These are phyloP conservation scores for Microcebus jonahi DNA, from an alignment of 2,113 vertebrate species.

Conservation along the genomic window DNA sequence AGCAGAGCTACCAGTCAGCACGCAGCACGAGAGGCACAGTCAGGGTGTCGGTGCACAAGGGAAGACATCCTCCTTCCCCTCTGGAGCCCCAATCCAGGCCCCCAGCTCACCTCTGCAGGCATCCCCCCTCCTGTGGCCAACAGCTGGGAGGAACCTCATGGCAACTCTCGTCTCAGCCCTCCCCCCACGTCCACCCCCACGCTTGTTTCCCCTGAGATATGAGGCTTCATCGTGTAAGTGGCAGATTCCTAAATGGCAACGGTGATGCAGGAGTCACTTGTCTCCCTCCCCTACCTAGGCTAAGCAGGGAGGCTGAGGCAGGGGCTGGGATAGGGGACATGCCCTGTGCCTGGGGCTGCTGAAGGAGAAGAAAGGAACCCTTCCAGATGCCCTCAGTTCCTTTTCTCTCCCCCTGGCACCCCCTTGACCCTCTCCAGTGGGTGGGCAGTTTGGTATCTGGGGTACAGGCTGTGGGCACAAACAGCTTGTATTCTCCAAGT, in stretches of 20 bases:
- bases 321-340: too few species aligned
- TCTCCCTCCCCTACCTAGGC: neutral
- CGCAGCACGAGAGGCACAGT: neutral
- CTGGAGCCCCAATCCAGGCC: neutral
- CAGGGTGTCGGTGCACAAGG: rapidly evolving
- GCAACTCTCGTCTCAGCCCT: neutral
- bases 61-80: neutral
- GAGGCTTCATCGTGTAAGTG: neutral
- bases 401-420: neutral
- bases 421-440: neutral
- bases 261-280: neutral
- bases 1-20: neutral
- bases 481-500: too few species aligned
- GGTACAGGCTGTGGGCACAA: too few species aligned
- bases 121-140: neutral
- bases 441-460: neutral
- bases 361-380: neutral
- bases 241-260: neutral
- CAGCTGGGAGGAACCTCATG: neutral
- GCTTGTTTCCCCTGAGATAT: neutral
- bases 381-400: neutral
- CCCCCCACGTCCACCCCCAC: neutral
- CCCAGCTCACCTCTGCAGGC: neutral
- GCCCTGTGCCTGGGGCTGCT: neutral
- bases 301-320: neutral